Evolutionary conservation across 2,888 invertebrate species (phyloP).

Genomic region (Pseudococcus viburni): DNA sequence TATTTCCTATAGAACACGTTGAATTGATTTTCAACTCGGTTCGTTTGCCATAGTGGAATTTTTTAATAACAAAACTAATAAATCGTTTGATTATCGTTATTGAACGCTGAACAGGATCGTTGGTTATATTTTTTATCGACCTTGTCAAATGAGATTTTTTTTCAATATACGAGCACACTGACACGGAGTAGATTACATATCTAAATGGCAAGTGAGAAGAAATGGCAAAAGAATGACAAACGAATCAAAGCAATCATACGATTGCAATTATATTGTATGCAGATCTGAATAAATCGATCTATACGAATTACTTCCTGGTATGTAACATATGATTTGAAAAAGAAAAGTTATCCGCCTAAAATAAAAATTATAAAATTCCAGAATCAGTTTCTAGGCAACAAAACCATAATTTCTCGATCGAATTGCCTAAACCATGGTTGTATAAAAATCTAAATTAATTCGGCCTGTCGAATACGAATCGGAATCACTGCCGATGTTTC

Average conservation of each 20-base stretch:
- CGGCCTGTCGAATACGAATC: background rate
- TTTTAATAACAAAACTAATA: conserved; percentile 50
- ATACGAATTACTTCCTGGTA: background rate
- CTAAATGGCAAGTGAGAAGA: background rate
- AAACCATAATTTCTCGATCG: background rate
- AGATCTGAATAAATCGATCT: background rate
- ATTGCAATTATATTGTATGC: background rate
- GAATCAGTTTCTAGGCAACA: background rate
- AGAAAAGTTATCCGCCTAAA: background rate
- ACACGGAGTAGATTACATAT: background rate
- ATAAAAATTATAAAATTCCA: background rate
- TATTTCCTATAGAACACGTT: background rate
- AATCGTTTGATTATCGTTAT: conserved; percentile 41
- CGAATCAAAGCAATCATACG: background rate
- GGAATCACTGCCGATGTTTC: conserved; percentile 20
- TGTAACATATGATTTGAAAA: background rate
- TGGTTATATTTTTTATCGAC: conserved; percentile 15
- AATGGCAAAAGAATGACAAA: background rate
- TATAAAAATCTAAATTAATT: background rate
- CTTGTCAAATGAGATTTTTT: conserved; percentile 39
- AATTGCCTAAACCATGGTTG: background rate
- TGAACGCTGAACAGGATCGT: background rate
- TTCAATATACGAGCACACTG: background rate
- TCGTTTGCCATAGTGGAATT: conserved; percentile 9
- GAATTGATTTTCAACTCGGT: conserved; percentile 25